Evolutionary conservation across 2,113 vertebrate genomes (phyloP).

Genomic region (Oxygymnocypris stewartii): DNA sequence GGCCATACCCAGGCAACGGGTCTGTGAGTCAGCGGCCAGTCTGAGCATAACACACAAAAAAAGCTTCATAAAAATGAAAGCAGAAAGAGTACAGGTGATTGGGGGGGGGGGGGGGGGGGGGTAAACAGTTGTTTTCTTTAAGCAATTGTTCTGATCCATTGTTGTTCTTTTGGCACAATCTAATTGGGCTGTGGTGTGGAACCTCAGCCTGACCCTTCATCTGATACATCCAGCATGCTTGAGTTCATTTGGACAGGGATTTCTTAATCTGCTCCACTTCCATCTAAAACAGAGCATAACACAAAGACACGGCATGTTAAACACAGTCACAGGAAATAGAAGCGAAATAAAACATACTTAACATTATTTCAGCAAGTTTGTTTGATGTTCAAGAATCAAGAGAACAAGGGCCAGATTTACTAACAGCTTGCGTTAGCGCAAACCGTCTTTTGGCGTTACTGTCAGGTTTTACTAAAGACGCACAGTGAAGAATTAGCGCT

Average conservation of each 20-base stretch:
- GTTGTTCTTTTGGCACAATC: slow-evolving; percentile 86
- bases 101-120: slow-evolving; percentile 15
- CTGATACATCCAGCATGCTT: slow-evolving; percentile 67
- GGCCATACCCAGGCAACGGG: slow-evolving; percentile 21
- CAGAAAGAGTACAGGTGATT: slow-evolving; percentile 63
- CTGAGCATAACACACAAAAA: slow-evolving; percentile 53
- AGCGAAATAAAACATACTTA: background rate
- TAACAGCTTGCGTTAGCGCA: no score
- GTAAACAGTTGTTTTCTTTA: slow-evolving; percentile 49
- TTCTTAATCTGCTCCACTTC: slow-evolving; percentile 98
- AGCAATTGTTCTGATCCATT: slow-evolving; percentile 53
- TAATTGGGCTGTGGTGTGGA: slow-evolving; percentile 82
- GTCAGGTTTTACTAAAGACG: no score
- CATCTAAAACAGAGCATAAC: slow-evolving; percentile 77
- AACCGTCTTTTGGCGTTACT: no score
- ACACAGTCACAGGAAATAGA: background rate
- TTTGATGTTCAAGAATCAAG: no score
- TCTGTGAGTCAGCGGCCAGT: slow-evolving; percentile 29
- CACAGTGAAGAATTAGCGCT: no score
- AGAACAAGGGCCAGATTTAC: no score
- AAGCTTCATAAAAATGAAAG: slow-evolving; percentile 53
- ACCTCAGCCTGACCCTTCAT: slow-evolving; percentile 74
- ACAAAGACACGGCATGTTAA: background rate
- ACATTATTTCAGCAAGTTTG: no score
- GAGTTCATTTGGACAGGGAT: slow-evolving; percentile 89